Conservation (phyloP, 2,888 invertebrate species). For the Agrochola circellaris region DNA sequence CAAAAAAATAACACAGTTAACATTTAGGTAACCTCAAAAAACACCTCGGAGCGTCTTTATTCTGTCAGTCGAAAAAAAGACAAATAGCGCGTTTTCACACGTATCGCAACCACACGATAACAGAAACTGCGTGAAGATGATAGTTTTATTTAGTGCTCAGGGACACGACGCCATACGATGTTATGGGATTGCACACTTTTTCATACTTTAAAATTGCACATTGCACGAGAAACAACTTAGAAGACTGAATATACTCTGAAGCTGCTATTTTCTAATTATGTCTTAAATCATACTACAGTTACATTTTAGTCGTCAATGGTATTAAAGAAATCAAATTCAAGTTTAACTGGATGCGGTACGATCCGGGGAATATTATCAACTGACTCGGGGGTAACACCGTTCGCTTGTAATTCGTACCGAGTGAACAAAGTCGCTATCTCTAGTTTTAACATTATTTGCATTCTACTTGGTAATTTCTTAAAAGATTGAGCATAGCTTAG, state of each 20-base stretch:
- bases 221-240: neutral
- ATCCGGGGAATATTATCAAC: constrained; percentile 35
- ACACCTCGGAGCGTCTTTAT: neutral
- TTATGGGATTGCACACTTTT: neutral
- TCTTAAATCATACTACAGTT: neutral
- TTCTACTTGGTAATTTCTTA: constrained; percentile 58
- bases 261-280: neutral
- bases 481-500: constrained; percentile 59
- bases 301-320: constrained; percentile 31
- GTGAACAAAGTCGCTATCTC: constrained; percentile 64
- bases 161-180: neutral
- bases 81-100: neutral
- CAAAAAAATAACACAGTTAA: neutral
- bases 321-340: constrained; percentile 44
- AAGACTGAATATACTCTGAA: neutral
- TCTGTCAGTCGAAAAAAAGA: neutral
- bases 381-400: constrained; percentile 30
- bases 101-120: neutral
- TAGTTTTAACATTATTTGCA: constrained; percentile 64
- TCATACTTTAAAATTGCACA: neutral
- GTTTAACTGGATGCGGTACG: constrained; percentile 41
- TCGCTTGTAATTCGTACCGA: constrained; percentile 55
- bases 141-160: neutral
- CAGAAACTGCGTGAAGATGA: neutral
- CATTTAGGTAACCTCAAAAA: neutral